Base-by-base conservation (phyloP, 2,888 invertebrate species). In the Zonitis immaculata region DNA sequence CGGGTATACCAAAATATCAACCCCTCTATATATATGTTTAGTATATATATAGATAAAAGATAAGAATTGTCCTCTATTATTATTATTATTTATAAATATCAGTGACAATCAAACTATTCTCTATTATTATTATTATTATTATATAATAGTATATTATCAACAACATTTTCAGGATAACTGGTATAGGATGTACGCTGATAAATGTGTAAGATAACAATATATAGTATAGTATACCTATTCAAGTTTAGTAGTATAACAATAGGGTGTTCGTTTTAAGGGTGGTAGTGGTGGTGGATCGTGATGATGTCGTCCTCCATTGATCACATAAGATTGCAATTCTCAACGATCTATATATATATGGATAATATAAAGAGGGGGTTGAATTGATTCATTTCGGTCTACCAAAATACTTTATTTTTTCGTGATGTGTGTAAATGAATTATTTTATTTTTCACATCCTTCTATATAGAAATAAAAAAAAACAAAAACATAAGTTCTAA, bases 381-480 rank as follows among this genome's bases (percentile, higher is more conserved):
- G 16, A 73, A 75, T 73, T 73, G 73, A 75, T 73, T 73, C 75
- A 74, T 75, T 74, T 74, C 66, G 74, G 73, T 73, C 69, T 63
- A 73, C 74, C 74, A 32, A 56, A 47, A 53, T 50, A 39, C 18
- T 56, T 56, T 56, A 52, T 39, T 39, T 39, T 18, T n/a, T n/a
- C n/a, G n/a, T n/a, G n/a, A n/a, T n/a, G n/a, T n/a, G n/a, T n/a
- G n/a, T n/a, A n/a, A n/a, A n/a, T n/a, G n/a, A n/a, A n/a, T n/a
- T n/a, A n/a, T n/a, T n/a, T n/a, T n/a, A n/a, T n/a, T n/a, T n/a
- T n/a, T n/a, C n/a, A n/a, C n/a, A n/a, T n/a, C n/a, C n/a, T n/a
- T n/a, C n/a, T n/a, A n/a, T n/a, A n/a, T n/a, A n/a, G n/a, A n/a
- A n/a, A n/a, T n/a, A n/a, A n/a, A n/a, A n/a, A n/a, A n/a, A n/a